phyloP scores from a whole-genome alignment of 2,113 vertebrate species.

The Tichodroma muraria region DNA sequence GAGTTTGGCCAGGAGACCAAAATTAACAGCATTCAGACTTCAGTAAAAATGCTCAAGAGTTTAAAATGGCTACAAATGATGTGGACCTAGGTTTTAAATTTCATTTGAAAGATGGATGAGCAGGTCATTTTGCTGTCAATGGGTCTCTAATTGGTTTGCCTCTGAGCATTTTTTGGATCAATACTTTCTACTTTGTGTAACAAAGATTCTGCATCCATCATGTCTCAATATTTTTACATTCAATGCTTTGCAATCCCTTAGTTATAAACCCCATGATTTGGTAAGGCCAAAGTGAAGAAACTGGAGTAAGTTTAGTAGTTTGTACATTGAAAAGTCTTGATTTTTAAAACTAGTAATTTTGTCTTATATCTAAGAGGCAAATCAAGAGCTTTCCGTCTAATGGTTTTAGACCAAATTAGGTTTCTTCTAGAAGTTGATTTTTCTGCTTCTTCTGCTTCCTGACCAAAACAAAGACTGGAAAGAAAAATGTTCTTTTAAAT shows the following conservation, averaged over 20 bases:
- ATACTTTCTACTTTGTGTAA: not conserved
- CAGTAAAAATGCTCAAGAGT: not conserved
- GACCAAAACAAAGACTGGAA: not conserved
- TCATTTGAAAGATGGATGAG: conserved; percentile 6
- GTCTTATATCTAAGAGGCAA: not conserved
- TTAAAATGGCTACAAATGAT: not conserved
- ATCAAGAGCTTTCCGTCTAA: not conserved
- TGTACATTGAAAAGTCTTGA: not conserved
- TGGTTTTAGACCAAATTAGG: not conserved
- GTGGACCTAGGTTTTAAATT: not conserved
- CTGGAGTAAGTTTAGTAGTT: not conserved
- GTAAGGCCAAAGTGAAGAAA: not conserved
- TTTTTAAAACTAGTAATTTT: not conserved
- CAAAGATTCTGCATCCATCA: not conserved
- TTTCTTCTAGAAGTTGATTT: not conserved
- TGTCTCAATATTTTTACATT: not conserved
- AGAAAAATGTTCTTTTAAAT: not conserved
- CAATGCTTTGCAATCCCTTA: not conserved
- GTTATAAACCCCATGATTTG: not conserved
- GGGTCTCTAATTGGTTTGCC: not conserved
- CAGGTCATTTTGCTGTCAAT: not conserved
- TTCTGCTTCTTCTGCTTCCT: not conserved
- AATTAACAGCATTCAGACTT: conserved; percentile 10
- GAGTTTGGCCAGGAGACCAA: not conserved
- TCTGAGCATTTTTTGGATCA: conserved; percentile 1